phyloP scores from a whole-genome alignment of 2,888 invertebrate species.

The Leucoma salicis region DNA sequence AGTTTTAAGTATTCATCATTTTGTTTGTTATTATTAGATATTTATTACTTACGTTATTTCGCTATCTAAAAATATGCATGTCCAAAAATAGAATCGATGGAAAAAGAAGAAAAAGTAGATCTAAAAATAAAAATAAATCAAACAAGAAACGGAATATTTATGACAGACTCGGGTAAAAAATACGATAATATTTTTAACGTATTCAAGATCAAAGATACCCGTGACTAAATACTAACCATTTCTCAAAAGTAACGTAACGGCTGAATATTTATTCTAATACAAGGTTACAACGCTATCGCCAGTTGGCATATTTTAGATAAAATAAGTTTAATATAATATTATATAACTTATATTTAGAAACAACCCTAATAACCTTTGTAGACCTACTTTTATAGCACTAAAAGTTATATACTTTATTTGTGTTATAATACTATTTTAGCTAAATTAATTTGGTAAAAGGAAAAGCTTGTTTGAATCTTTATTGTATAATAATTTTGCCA shows the following conservation, averaged over 20 bases:
- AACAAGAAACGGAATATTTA: no score
- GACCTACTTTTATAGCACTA: background rate
- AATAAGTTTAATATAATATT: conserved; percentile 3
- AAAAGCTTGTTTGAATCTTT: conserved; percentile 9
- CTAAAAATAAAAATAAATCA: no score
- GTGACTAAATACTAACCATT: conserved; percentile 30
- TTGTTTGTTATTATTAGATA: no score
- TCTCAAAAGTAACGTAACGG: conserved; percentile 15
- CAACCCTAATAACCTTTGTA: background rate
- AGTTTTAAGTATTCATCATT: no score
- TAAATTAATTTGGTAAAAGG: conserved; percentile 9
- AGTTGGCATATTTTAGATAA: conserved; percentile 4
- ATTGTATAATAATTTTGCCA: conserved; percentile 3
- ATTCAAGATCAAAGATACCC: conserved; percentile 29
- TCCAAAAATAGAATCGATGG: no score
- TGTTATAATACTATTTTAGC: conserved; percentile 3
- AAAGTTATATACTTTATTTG: background rate
- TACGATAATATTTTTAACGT: conserved; percentile 19
- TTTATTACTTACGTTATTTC: no score
- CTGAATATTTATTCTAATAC: conserved; percentile 26
- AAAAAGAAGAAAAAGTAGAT: no score
- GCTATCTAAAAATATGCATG: no score
- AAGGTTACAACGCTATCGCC: conserved; percentile 6
- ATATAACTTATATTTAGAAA: background rate
- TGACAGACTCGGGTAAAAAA: no score